Conservation (phyloP, 2,797 vertebrate species). For the Phyllotis vaccarum region DNA sequence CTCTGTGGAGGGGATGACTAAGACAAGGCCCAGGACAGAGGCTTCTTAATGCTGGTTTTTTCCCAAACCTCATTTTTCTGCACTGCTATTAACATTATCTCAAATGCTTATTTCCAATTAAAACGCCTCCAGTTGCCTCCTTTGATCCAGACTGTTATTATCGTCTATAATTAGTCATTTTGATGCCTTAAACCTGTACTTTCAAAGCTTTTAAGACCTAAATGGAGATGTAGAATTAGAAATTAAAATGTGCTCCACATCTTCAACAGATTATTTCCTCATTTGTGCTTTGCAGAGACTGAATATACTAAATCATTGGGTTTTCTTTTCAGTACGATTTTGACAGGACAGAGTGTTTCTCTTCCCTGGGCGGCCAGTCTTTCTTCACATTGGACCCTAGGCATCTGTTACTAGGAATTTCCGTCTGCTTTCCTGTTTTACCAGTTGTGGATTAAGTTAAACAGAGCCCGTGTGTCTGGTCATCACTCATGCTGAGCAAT, state of each 20-base stretch:
- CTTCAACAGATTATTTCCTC: constrained; percentile 49
- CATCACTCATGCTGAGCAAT: constrained; percentile 61
- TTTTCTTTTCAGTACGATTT: constrained; percentile 56
- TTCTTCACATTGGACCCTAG: constrained; percentile 54
- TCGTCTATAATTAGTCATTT: constrained; percentile 74
- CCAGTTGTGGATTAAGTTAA: neutral
- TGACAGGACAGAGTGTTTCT: constrained; percentile 2
- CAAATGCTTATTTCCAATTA: constrained; percentile 72
- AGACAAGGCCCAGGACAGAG: constrained; percentile 37
- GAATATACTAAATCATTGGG: constrained; percentile 8
- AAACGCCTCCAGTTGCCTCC: constrained; percentile 57
- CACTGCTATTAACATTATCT: constrained; percentile 79
- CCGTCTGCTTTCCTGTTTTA: constrained; percentile 36
- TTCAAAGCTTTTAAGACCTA: constrained; percentile 72
- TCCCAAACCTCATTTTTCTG: constrained; percentile 74
- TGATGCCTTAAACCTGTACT: constrained; percentile 71
- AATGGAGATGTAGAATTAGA: constrained; percentile 73
- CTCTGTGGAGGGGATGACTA: constrained; percentile 91
- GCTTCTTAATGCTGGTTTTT: constrained; percentile 53
- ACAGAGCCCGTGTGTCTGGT: neutral
- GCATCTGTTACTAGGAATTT: constrained; percentile 26
- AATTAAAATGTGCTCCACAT: constrained; percentile 50
- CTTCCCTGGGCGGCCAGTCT: constrained; percentile 23
- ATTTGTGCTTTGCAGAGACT: constrained; percentile 47
- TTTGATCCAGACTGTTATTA: constrained; percentile 66